Base-by-base conservation (phyloP, 1,140 invertebrate genomes). In the Anastrepha obliqua region DNA sequence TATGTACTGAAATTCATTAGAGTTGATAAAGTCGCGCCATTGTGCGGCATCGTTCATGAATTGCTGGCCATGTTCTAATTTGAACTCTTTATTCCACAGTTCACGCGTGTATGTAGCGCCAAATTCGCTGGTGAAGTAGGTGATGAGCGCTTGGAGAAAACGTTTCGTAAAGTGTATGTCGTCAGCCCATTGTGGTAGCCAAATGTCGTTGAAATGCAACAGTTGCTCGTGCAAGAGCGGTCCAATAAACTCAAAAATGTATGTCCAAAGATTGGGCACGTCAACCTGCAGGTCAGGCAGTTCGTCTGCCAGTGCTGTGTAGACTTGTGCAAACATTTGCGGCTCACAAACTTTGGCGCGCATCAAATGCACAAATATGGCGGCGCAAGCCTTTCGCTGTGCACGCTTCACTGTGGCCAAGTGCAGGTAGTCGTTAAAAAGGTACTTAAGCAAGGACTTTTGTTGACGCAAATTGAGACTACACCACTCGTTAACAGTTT, bases 211-310 rank as follows among this genome's bases (percentile, higher is more conserved):
- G 2, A 93, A 88, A 7, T 88, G 87, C 39, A 93, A 55, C 1
- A 89, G 47, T 0, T 89, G 89, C 0, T 88, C 89, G 55, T 93
- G 89, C 65, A 93, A 88, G 1, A 93, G 89, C 4, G 92, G 91
- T 0, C 92, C 92, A 3, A 93, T 70, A 67, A 93, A 93, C 87
- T 93, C 91, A 87, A 93, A 93, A 0, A 93, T 88, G 86, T 93
- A 93, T 0, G 86, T 88, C 92, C 91, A 92, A 7, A 90, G 91
- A 7, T 92, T 91, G 20, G 92, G 92, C 17, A 93, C 92, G 88
- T 93, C 92, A 7, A 92, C 87, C 42, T 92, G 65, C 42, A 92
- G 20, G 60, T 93, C 92, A 9, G 88, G 88, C 42, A 92, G 90
- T 5, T 90, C 91, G 5, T 91, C 89, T 13, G 87, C 87, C 29